Conservation (phyloP, 2,113 vertebrate species). For the Neodontobutis hainanensis region DNA sequence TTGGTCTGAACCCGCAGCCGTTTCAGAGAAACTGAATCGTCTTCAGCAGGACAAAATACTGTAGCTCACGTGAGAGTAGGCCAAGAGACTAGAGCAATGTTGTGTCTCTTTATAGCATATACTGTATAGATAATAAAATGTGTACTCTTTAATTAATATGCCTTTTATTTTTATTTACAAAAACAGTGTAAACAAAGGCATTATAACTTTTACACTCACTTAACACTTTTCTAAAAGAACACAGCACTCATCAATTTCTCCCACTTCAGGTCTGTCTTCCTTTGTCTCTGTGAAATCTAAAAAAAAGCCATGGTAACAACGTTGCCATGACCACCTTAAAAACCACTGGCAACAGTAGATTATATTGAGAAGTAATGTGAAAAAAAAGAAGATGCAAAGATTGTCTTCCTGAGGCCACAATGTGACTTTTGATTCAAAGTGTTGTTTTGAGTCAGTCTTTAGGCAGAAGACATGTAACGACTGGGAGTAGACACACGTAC, state of each 20-base stretch:
- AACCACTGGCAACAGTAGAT: conserved; percentile 45
- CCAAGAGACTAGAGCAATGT: too few relatives aligned
- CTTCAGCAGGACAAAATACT: too few relatives aligned
- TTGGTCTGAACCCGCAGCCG: too few relatives aligned
- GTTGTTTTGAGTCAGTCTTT: conserved; percentile 20
- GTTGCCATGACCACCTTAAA: conserved; percentile 69
- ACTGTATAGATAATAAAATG: too few relatives aligned
- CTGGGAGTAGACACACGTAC: conserved; percentile 12
- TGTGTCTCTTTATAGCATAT: too few relatives aligned
- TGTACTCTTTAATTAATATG: too few relatives aligned
- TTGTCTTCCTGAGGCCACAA: conserved; percentile 13
- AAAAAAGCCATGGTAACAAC: conserved; percentile 66
- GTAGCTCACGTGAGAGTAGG: too few relatives aligned
- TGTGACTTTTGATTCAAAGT: conserved; percentile 25
- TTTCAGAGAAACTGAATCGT: too few relatives aligned
- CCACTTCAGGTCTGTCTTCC: conserved; percentile 36
- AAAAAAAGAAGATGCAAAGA: conserved; percentile 12
- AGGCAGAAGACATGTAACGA: neutral
- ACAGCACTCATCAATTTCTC: conserved; percentile 6
- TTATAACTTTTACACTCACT: conserved; percentile 1
- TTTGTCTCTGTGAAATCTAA: conserved; percentile 31
- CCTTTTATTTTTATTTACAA: neutral
- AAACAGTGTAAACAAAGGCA: conserved; percentile 1
- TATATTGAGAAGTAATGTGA: conserved; percentile 24
- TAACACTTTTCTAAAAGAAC: conserved; percentile 13